These are phyloP conservation scores for Chrysopilus asiliformis DNA, from an alignment of 2,888 invertebrate genomes.

Conservation along the genomic window DNA sequence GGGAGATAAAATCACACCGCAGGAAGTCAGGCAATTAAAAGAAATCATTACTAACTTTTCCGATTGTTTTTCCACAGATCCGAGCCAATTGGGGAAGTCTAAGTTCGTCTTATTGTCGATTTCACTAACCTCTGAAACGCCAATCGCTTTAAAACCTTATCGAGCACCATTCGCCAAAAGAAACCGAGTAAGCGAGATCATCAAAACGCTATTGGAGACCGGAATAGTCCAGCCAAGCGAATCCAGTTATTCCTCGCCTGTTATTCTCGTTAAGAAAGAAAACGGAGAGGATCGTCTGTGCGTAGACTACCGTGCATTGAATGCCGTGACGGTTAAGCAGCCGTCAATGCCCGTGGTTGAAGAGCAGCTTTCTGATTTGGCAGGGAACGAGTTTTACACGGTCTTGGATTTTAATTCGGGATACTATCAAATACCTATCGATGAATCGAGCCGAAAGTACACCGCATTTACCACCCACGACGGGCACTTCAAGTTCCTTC, in stretches of 20 bases:
- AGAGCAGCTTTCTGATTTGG: constrained; percentile 12
- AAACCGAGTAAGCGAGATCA: not conserved
- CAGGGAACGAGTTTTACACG: not conserved
- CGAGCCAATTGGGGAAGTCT: not conserved
- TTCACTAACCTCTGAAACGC: not conserved
- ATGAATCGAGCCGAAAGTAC: too few relatives aligned
- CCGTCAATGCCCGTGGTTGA: constrained; percentile 18
- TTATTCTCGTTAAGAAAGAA: constrained; percentile 20
- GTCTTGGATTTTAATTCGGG: constrained; percentile 17
- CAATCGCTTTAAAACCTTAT: constrained; percentile 3
- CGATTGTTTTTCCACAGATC: too few relatives aligned
- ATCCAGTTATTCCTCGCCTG: constrained; percentile 22
- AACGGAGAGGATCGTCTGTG: constrained; percentile 21
- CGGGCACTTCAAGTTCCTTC: too few relatives aligned
- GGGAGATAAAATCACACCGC: rapidly evolving
- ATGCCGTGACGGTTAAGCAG: constrained; percentile 16
- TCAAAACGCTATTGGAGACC: constrained; percentile 11
- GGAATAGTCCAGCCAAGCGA: constrained; percentile 21
- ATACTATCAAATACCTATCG: too few relatives aligned
- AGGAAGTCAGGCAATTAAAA: not conserved
- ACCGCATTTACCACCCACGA: too few relatives aligned
- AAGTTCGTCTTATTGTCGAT: not conserved
- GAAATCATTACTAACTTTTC: not conserved
- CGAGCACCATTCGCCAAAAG: constrained; percentile 2
- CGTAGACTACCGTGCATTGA: constrained; percentile 20